phyloP scores from a whole-genome alignment of 2,797 vertebrate species.

The Buphagus erythrorhynchus region DNA sequence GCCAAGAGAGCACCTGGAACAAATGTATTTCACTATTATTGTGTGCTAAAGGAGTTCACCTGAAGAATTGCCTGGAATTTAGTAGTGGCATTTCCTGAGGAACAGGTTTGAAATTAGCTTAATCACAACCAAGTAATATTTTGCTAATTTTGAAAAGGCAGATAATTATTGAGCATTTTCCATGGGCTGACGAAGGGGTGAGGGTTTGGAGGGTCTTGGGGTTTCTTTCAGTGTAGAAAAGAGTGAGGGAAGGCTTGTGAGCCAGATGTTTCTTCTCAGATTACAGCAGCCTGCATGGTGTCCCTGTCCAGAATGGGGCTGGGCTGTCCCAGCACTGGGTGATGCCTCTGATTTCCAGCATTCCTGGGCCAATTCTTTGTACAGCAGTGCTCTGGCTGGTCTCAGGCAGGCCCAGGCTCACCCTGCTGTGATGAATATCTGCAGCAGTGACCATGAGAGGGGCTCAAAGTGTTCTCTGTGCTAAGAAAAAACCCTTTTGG shows the following conservation, averaged over 20 bases:
- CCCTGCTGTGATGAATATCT: background rate
- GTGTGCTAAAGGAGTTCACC: background rate
- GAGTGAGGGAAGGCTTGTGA: background rate
- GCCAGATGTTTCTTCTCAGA: slow-evolving; percentile 10
- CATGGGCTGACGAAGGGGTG: background rate
- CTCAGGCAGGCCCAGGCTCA: background rate
- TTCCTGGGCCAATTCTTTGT: background rate
- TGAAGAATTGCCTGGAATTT: slow-evolving; percentile 4
- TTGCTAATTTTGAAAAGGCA: background rate
- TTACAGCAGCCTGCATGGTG: background rate
- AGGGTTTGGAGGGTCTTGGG: background rate
- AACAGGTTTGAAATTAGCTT: slow-evolving; percentile 38
- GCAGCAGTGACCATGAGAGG: background rate
- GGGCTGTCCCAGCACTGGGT: background rate
- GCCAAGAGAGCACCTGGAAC: slow-evolving; percentile 24
- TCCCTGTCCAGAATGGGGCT: background rate
- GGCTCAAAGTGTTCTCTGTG: background rate
- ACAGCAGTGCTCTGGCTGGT: background rate
- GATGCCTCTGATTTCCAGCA: background rate
- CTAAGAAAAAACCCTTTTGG: background rate
- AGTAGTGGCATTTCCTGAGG: slow-evolving; percentile 19
- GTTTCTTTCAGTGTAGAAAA: background rate
- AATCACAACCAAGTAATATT: background rate
- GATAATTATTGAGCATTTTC: background rate
- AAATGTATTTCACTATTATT: slow-evolving; percentile 29